These are phyloP conservation scores for Florisuga fusca DNA, from an alignment of 2,797 vertebrate genomes.

Conservation along the genomic window DNA sequence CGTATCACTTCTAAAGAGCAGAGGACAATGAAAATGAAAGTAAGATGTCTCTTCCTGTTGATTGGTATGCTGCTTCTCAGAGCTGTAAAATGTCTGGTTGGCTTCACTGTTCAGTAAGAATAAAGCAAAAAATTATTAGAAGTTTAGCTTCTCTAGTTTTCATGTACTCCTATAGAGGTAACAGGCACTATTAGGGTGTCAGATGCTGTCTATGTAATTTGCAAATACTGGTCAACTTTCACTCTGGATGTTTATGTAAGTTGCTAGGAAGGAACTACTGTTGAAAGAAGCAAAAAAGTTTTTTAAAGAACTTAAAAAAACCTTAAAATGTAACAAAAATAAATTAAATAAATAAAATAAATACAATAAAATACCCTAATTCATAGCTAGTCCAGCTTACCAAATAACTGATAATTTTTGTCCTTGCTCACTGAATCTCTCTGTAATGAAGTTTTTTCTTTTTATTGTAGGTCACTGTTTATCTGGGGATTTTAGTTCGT, in stretches of 20 bases:
- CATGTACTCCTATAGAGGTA: neutral
- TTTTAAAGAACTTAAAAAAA: neutral
- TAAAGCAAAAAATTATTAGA: neutral
- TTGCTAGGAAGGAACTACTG: neutral
- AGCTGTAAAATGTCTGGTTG: neutral
- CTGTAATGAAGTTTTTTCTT: constrained; percentile 13
- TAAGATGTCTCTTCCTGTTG: neutral
- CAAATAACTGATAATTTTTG: neutral
- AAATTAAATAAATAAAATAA: neutral
- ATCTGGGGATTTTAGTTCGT: constrained; percentile 74
- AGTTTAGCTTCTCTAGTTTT: neutral
- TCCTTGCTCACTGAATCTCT: constrained; percentile 9
- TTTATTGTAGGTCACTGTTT: constrained; percentile 65
- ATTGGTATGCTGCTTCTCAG: neutral
- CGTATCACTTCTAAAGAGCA: neutral
- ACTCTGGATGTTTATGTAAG: neutral
- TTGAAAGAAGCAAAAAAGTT: neutral
- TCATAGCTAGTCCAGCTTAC: neutral
- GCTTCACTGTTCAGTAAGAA: neutral
- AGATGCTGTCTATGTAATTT: neutral
- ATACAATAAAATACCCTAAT: neutral
- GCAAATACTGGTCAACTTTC: neutral
- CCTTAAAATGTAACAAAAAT: neutral
- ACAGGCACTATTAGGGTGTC: neutral
- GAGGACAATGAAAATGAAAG: neutral